These are phyloP conservation scores for Bathynomus jamesi DNA, from an alignment of 1,140 invertebrate species.

Conservation along the genomic window DNA sequence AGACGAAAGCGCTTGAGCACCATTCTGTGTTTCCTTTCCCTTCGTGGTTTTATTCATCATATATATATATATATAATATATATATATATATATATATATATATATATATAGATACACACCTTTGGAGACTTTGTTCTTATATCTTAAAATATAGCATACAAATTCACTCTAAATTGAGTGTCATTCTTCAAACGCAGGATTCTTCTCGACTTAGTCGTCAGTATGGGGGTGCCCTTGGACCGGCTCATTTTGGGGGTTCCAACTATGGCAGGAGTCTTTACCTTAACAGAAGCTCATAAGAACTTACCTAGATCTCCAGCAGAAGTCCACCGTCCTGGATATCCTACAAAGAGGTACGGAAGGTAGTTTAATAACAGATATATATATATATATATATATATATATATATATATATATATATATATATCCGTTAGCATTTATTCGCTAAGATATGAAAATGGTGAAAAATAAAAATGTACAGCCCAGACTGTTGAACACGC, in stretches of 20 bases:
- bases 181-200: slow-evolving; percentile 49
- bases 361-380: not conserved
- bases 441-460: no score
- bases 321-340: slow-evolving; percentile 50
- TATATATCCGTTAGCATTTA: no score
- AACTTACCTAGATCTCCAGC: slow-evolving; percentile 61
- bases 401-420: slow-evolving; percentile 8
- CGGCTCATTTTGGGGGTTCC: slow-evolving; percentile 63
- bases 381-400: slow-evolving; percentile 2
- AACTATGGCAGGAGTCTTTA: slow-evolving; percentile 57
- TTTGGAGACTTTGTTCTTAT: not conserved
- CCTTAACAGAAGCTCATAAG: slow-evolving; percentile 53
- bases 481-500: no score
- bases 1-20: no score
- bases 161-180: not conserved
- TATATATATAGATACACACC: no score
- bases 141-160: not conserved
- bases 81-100: no score
- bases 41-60: no score
- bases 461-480: no score
- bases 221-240: slow-evolving; percentile 58
- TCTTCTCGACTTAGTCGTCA: slow-evolving; percentile 65
- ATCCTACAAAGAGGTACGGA: slow-evolving; percentile 51
- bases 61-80: not conserved
- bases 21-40: no score